Percentiles rank a stretch among this genome's conserved stretches.
Conservation (phyloP, 2,797 vertebrate genomes). For the Benthosema pterotum region DNA sequence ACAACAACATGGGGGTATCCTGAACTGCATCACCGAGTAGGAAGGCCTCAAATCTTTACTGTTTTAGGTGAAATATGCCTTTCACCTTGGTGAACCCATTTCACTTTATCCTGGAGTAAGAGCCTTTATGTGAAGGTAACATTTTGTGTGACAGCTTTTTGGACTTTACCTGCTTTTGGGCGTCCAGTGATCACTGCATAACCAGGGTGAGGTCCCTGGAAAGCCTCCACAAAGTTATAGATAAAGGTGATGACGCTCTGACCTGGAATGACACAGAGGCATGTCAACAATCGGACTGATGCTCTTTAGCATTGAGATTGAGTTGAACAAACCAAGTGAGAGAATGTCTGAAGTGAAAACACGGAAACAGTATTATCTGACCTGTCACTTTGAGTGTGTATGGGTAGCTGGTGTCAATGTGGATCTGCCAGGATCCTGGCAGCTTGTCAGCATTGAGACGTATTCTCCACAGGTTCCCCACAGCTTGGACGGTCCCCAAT, state of each 20-base stretch:
- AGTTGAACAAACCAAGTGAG: neutral
- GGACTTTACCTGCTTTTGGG: slow-evolving; percentile 71
- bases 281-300: no score
- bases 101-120: no score
- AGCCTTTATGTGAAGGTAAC: no score
- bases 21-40: no score
- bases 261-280: slow-evolving; percentile 60
- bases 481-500: slow-evolving; percentile 65
- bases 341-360: neutral
- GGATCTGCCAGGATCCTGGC: slow-evolving; percentile 68
- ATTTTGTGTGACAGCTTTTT: neutral
- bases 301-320: no score
- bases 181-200: slow-evolving; percentile 69
- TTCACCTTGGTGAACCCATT: no score
- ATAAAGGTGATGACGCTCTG: slow-evolving; percentile 78
- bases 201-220: slow-evolving; percentile 76
- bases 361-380: slow-evolving; percentile 34
- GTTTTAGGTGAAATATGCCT: no score
- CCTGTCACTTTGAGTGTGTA: slow-evolving; percentile 79
- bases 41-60: no score
- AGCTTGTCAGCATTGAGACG: slow-evolving; percentile 41
- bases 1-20: no score
- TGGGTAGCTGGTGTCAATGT: slow-evolving; percentile 50
- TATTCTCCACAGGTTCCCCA: slow-evolving; percentile 75
- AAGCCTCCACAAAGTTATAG: slow-evolving; percentile 78